A percentile compares a stretch with the other conserved stretches of the same genome.
phyloP scores from a whole-genome alignment of 2,797 vertebrate species.

The Anguilla obscura region DNA sequence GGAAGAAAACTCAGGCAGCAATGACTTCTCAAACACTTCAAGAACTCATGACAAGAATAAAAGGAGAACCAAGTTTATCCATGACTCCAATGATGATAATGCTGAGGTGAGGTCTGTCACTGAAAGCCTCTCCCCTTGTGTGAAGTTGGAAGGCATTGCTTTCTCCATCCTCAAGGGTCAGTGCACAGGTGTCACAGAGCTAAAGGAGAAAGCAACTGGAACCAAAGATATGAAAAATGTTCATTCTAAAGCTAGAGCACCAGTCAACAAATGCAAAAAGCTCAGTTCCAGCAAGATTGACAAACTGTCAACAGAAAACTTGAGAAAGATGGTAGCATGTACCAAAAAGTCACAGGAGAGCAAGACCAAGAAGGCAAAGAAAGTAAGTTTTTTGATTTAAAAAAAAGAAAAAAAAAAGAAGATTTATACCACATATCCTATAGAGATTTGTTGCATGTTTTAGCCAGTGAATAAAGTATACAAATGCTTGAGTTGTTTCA shows the following conservation, averaged over 20 bases:
- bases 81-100: background rate
- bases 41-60: background rate
- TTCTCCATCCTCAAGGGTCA: slow-evolving; percentile 63
- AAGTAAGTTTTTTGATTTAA: slow-evolving; percentile 59
- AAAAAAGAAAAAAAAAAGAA: too few relatives aligned
- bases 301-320: slow-evolving; percentile 52
- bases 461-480: background rate
- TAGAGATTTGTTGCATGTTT: background rate
- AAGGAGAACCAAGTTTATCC: background rate
- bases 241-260: slow-evolving; percentile 63
- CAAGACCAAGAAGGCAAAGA: slow-evolving; percentile 64
- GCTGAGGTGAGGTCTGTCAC: slow-evolving; percentile 58
- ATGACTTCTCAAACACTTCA: background rate
- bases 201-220: slow-evolving; percentile 65
- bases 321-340: slow-evolving; percentile 55
- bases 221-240: slow-evolving; percentile 66
- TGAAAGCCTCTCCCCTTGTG: slow-evolving; percentile 48
- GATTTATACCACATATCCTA: background rate
- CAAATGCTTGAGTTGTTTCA: background rate
- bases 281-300: slow-evolving; percentile 63
- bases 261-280: slow-evolving; percentile 66
- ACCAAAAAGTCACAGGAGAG: slow-evolving; percentile 64
- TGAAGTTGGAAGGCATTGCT: slow-evolving; percentile 63
- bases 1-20: slow-evolving; percentile 48
- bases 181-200: slow-evolving; percentile 50